Conservation (phyloP, 2,113 vertebrate species). For the Dolichallabes microphthalmus region DNA sequence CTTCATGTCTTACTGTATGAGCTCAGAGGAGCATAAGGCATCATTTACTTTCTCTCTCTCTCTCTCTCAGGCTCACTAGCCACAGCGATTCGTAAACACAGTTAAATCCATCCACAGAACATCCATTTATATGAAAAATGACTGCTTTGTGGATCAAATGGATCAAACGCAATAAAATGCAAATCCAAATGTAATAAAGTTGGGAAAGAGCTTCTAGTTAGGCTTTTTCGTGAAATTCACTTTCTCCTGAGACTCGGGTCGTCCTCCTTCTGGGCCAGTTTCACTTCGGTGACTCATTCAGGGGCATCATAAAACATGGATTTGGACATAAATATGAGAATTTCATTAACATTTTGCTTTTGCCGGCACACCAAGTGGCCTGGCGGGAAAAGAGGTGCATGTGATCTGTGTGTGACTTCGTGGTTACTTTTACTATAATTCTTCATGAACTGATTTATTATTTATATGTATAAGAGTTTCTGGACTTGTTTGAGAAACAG, state of each 20-base stretch:
- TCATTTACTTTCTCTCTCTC: not conserved
- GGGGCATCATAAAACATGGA: not conserved
- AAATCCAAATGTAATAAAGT: slow-evolving; percentile 7
- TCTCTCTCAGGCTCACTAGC: not conserved
- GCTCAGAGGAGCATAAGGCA: not conserved
- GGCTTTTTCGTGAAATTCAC: not conserved
- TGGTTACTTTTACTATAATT: not conserved
- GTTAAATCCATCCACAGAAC: not conserved
- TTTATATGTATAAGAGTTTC: not conserved
- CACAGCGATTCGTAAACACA: not conserved
- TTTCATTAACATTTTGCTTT: slow-evolving; percentile 16
- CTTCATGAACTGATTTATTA: not conserved
- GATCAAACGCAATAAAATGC: not conserved
- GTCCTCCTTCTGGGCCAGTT: not conserved
- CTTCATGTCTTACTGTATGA: not conserved
- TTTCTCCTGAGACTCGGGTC: not conserved
- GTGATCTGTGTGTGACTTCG: not conserved
- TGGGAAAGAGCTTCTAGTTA: not conserved
- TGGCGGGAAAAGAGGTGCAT: not conserved
- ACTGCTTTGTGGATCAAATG: slow-evolving; percentile 1
- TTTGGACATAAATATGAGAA: not conserved
- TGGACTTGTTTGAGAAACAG: not conserved
- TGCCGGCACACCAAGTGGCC: not conserved
- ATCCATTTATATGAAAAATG: slow-evolving; percentile 6
- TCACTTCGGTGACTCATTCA: slow-evolving; percentile 3